Evolutionary conservation across 2,888 invertebrate species (phyloP), one percentile per base, ranked within the genome.

Genomic region (Zhuqinia jingwanae): DNA sequence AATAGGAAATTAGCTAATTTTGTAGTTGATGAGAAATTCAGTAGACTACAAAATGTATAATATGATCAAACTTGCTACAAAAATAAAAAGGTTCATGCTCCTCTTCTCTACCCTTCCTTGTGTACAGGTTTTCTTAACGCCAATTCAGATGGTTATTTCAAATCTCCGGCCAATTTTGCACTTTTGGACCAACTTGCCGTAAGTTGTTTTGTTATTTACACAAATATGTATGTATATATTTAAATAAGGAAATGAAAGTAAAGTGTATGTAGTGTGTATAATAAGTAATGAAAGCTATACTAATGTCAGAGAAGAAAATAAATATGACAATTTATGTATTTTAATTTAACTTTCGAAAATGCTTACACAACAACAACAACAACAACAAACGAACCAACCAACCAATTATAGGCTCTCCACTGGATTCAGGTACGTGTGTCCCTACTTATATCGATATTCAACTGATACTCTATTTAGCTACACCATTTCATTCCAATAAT

Each of bases 131-230:
- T 97, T 93, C 94, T 97, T 86, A 97, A 97, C 92, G 96, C 97
- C 87, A 96, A 97, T 92, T 96, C 96, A 27, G 97, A 97, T 92
- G 96, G 96, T 90, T 96, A 95, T 93, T 95, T 96, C 65, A 95
- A 96, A 88, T 96, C 96, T 45, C 97, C 97, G 56, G 96, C 97
- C 70, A 99, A 99, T 94, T 98, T 98, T 93, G 99, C 99, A n/a
- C 95, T 99, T 85, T 97, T 98, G 96, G 99, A 99, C 93, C 97
- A 98, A 93, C 97, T 98, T 91, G 98, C 98, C 6, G 88, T 88
- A 77, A 86, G 88, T 82, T 80, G 83, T 53, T 82, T n/a, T n/a
- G n/a, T n/a, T n/a, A n/a, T n/a, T n/a, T n/a, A n/a, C n/a, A n/a
- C n/a, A n/a, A n/a, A n/a, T n/a, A n/a, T n/a, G n/a, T n/a, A n/a